Conservation (phyloP, 2,113 vertebrate genomes). For the Lagopus muta region DNA sequence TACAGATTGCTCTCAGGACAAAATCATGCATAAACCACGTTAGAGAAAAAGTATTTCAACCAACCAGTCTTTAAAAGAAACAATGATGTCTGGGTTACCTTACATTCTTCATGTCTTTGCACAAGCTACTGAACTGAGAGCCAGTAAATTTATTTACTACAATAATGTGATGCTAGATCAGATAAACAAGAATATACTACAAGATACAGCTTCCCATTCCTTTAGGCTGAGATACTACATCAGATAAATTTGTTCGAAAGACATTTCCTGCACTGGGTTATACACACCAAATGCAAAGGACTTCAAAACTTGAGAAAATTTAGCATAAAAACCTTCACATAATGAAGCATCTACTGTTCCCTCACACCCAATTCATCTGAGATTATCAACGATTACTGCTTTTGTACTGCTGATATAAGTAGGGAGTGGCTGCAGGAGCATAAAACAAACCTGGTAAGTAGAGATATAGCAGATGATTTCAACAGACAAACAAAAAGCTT, state of each 20-base stretch:
- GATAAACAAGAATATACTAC: not conserved
- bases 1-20: not conserved
- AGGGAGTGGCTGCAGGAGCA: not conserved
- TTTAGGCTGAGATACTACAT: not conserved
- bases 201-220: not conserved
- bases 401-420: not conserved
- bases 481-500: not conserved
- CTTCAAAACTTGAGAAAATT: not conserved
- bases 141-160: not conserved
- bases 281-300: not conserved
- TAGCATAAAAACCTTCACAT: not conserved
- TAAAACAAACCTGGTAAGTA: not conserved
- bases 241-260: not conserved
- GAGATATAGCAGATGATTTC: not conserved
- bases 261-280: not conserved
- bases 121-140: not conserved
- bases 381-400: not conserved
- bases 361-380: not conserved
- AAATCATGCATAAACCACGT: not conserved
- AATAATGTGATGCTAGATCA: not conserved
- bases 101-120: not conserved
- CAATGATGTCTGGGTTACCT: not conserved
- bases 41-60: not conserved
- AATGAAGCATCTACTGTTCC: not conserved
- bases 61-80: not conserved